These are phyloP conservation scores for Pyrgilauda ruficollis DNA, from an alignment of 2,113 vertebrate genomes.

Conservation along the genomic window DNA sequence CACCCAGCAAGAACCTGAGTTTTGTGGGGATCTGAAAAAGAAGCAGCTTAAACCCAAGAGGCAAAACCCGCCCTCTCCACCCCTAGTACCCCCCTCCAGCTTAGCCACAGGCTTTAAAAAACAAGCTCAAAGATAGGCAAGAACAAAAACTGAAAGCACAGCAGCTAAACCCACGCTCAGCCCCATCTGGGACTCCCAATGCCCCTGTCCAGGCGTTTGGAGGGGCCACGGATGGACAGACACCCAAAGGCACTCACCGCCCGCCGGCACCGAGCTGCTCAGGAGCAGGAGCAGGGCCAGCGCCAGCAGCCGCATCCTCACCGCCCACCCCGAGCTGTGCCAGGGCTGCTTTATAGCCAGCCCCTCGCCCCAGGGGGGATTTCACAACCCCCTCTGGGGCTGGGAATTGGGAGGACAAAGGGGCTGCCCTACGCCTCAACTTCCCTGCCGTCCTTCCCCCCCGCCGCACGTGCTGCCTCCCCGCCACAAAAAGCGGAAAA, in stretches of 20 bases:
- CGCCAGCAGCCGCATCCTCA: not conserved
- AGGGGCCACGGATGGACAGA: accelerated
- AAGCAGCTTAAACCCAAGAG: not conserved
- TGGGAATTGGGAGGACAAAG: not conserved
- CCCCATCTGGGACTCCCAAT: accelerated
- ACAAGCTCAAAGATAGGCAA: not conserved
- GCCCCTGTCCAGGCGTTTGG: accelerated
- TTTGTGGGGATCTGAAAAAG: not conserved
- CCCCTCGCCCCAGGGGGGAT: not conserved
- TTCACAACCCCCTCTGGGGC: not conserved
- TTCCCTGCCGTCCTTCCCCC: not conserved
- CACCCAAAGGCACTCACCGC: not conserved
- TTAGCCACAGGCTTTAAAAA: not conserved
- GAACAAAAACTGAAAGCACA: not conserved
- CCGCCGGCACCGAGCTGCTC: not conserved
- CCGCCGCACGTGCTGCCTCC: accelerated
- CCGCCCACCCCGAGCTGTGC: accelerated
- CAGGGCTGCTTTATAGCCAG: not conserved
- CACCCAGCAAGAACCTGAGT: accelerated
- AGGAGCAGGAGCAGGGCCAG: slow-evolving; percentile 36
- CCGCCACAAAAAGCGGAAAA: accelerated
- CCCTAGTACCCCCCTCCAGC: not conserved
- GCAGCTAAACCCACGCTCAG: accelerated
- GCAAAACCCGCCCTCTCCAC: accelerated
- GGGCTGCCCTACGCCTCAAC: not conserved